Conservation (phyloP, 2,797 vertebrate species). For the Micrastur ruficollis region DNA sequence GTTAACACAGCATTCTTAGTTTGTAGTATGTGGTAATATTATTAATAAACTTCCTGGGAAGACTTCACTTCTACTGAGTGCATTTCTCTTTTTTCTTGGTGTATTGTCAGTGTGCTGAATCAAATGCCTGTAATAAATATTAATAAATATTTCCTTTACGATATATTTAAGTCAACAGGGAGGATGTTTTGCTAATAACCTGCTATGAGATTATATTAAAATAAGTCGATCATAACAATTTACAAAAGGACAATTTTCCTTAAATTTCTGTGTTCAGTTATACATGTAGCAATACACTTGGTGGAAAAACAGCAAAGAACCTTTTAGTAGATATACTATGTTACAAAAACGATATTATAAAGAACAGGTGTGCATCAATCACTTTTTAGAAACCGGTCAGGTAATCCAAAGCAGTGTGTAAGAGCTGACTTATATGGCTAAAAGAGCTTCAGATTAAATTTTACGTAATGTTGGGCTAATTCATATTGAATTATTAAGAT, state of each 20-base stretch:
- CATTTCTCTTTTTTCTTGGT: neutral
- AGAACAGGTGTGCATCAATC: neutral
- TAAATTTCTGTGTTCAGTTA: neutral
- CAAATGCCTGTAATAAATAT: slow-evolving; percentile 79
- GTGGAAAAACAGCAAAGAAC: neutral
- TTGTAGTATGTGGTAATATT: neutral
- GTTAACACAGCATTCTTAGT: neutral
- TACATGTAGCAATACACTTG: neutral
- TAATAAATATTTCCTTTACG: slow-evolving; percentile 80
- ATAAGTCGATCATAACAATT: neutral
- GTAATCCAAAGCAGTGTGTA: neutral
- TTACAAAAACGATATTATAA: neutral
- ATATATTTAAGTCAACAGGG: slow-evolving; percentile 82
- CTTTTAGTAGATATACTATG: neutral
- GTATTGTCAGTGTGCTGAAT: slow-evolving; percentile 65
- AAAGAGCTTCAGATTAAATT: neutral
- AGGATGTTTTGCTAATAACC: slow-evolving; percentile 81
- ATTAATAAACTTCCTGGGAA: slow-evolving; percentile 72
- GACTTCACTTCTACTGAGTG: slow-evolving; percentile 78
- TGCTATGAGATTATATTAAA: slow-evolving; percentile 55
- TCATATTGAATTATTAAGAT: neutral
- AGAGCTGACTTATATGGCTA: neutral
- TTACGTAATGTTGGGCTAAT: neutral
- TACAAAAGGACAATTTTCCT: neutral
- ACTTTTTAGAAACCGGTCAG: neutral